These are phyloP conservation scores for Dexiosoma caninum DNA, from an alignment of 2,888 invertebrate species.

Conservation along the genomic window DNA sequence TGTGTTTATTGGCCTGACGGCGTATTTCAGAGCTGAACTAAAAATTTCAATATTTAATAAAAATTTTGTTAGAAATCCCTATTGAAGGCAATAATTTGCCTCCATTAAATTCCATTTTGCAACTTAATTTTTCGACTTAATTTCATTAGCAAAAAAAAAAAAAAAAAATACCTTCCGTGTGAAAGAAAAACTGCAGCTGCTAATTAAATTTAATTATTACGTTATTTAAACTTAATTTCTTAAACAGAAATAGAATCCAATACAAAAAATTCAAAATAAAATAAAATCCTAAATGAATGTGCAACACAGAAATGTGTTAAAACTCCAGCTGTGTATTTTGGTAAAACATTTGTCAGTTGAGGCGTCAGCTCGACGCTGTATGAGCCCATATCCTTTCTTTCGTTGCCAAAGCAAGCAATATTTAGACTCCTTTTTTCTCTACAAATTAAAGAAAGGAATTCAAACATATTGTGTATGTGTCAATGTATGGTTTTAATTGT, in stretches of 20 bases:
- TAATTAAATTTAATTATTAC: constrained; percentile 11
- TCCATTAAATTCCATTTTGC: no score
- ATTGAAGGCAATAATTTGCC: no score
- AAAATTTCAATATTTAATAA: no score
- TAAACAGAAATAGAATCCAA: neutral
- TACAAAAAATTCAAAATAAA: constrained; percentile 9
- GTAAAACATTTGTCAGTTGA: constrained; percentile 62
- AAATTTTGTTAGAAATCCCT: no score
- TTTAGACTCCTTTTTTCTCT: constrained; percentile 7
- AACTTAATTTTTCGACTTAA: no score
- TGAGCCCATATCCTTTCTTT: constrained; percentile 64
- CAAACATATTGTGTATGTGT: neutral
- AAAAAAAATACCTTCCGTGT: no score
- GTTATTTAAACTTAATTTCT: neutral
- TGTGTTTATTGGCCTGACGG: no score
- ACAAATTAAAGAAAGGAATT: no score
- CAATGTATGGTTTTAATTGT: constrained; percentile 6
- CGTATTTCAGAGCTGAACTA: no score
- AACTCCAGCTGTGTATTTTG: constrained; percentile 66
- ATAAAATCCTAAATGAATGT: constrained; percentile 14
- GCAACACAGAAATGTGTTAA: constrained; percentile 56
- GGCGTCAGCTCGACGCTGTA: constrained; percentile 56
- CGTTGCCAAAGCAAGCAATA: neutral
- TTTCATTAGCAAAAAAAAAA: no score
- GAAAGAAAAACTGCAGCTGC: no score